phyloP scores from a whole-genome alignment of 2,888 invertebrate species.

The Troides oblongomaculatus region DNA sequence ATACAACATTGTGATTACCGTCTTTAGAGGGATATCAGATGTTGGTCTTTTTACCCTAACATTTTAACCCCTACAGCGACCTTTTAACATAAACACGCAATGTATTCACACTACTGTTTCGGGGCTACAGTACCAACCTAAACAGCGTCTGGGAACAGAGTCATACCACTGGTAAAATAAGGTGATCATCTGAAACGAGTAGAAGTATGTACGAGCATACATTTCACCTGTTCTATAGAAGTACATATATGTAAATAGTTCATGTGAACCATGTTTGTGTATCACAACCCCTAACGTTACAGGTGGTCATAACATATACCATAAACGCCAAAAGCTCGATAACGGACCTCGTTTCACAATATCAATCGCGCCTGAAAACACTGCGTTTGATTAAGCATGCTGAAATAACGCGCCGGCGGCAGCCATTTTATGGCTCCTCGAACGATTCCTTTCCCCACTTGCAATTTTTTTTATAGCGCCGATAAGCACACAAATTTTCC shows the following conservation, averaged over 20 bases:
- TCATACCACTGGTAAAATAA: too few species aligned
- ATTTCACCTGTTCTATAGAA: too few species aligned
- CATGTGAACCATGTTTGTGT: slow-evolving; percentile 9
- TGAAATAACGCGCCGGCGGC: slow-evolving; percentile 28
- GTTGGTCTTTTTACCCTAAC: too few species aligned
- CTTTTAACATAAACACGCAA: too few species aligned
- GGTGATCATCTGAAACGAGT: too few species aligned
- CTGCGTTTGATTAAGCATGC: slow-evolving; percentile 33
- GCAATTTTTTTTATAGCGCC: slow-evolving; percentile 53
- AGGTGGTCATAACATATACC: slow-evolving; percentile 35
- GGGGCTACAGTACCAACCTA: too few species aligned
- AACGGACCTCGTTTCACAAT: slow-evolving; percentile 44
- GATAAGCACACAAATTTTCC: slow-evolving; percentile 74
- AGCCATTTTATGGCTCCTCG: slow-evolving; percentile 45
- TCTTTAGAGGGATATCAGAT: too few species aligned
- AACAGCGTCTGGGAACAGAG: too few species aligned
- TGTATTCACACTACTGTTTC: too few species aligned
- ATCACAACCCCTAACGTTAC: slow-evolving; percentile 26
- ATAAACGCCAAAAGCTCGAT: slow-evolving; percentile 48
- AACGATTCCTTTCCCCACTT: slow-evolving; percentile 44
- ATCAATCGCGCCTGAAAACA: slow-evolving; percentile 28
- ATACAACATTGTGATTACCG: too few species aligned
- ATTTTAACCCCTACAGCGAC: too few species aligned
- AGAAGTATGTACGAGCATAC: too few species aligned
- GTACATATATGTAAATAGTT: background rate